Base-by-base conservation (phyloP, 2,113 vertebrate species). In the Xyliphius kryptos region DNA sequence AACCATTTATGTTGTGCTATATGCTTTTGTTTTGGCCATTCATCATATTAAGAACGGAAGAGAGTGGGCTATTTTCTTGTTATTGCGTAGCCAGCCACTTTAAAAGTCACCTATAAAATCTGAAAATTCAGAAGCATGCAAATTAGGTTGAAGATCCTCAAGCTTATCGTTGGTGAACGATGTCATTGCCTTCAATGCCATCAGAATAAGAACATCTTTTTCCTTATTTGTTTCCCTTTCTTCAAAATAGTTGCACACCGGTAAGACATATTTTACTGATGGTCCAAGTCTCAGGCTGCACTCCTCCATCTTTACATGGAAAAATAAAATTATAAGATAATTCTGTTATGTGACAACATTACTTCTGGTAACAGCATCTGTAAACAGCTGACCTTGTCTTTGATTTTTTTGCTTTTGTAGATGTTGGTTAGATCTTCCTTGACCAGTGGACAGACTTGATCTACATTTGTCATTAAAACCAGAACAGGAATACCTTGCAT, bases 321-420 rank as follows among this genome's bases (percentile, higher is more conserved):
- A 41, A 41, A 41, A 3, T 3, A 11, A 41, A 41, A 41, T 41
- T 13, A 41, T 41, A 9, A 41, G 12, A 11, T 41, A 2, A 11
- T 41, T 10, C 9, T 13, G 9, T 13, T 41, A 13, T 41, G 12
- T 11, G 3, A 41, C 40, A 41, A 2, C 40, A 41, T 13, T 41
- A 26, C 22, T 3, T 26, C 22, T 26, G 6, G 22, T 26, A 26
- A 13, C 9, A 41, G 40, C 9, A 3, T 11, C 9, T 11, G 9
- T 13, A 41, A 49, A 16, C 4, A 19, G 6, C 47, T 17, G 8
- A 49, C 47, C 47, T 49, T 49, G 9, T 16, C 47, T 17, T 47
- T 9, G 16, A 49, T 17, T 49, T 49, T 49, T 17, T 49, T 49
- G 47, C 47, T 17, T 46, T 11, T 46, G 44, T 46, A 46, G 44